Base-by-base conservation (phyloP, 1,140 invertebrate species). In the Micrasema minimum region DNA sequence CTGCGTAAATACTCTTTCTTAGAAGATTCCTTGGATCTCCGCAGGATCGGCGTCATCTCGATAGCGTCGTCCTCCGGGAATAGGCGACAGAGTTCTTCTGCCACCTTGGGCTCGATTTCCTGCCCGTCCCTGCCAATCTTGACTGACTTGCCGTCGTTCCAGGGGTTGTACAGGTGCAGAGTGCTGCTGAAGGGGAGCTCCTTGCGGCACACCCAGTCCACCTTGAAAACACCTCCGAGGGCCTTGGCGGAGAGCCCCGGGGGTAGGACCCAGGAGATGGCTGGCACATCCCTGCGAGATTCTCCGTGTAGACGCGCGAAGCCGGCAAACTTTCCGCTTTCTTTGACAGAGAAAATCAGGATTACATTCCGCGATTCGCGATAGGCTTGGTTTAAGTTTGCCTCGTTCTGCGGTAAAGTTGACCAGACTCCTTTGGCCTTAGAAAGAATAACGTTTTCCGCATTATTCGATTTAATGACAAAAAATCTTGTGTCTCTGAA, bases 81-180 rank as follows among this genome's bases (percentile, higher is more conserved):
- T 43, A 99, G 83, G 75, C 96, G 90, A 80, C 97, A 99, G 31
- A 99, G 85, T 81, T 97, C 94, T 81, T 96, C 94, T 35, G 94
- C 97, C 70, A 98, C 95, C 79, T 93, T 90, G 11, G 96, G 96
- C 79, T 98, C 96, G 72, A 99, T 96, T 88, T 98, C 96, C 88
- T 98, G 97, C 14, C 97, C 97, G 88, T 99, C 97, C 76, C 97
- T 88, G 12, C 96, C 97, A 79, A 99, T 99, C 88, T 99, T 99
- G 0, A 99, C 96, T 59, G 96, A 96, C 84, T 98, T 98, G 35
- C 96, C 95, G 81, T 99, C 96, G 88, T 99, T 99, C 96, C 96
- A 99, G 3, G 95, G 92, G 87, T 99, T 99, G 78, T 96, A 96
- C 22, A 99, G 84, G 83, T 98, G 96, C 72, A 94, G 88, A 1